Evolutionary conservation across 2,888 invertebrate genomes (phyloP).

Genomic region (Drosophila robusta): DNA sequence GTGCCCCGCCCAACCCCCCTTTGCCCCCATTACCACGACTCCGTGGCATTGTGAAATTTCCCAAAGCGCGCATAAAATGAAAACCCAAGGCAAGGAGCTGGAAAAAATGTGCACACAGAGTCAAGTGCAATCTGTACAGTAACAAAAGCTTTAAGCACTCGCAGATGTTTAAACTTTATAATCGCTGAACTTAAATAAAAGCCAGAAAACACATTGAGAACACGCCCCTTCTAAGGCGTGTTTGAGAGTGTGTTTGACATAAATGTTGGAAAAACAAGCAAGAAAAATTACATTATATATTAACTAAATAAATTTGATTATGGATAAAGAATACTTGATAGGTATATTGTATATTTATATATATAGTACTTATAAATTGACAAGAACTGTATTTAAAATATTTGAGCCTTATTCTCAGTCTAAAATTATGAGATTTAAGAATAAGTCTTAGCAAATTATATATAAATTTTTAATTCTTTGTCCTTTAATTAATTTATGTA

Average conservation of each 20-base stretch:
- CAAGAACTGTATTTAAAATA: too few relatives aligned
- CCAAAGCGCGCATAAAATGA: slow-evolving; percentile 75
- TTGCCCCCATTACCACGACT: slow-evolving; percentile 19
- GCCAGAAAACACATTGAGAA: not conserved
- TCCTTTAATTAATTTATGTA: too few relatives aligned
- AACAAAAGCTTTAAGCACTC: slow-evolving; percentile 42
- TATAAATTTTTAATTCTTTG: too few relatives aligned
- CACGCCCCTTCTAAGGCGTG: not conserved
- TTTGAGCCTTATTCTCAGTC: too few relatives aligned
- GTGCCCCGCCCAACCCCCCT: not conserved
- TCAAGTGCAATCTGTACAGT: slow-evolving; percentile 41
- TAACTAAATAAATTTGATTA: too few relatives aligned
- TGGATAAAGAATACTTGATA: too few relatives aligned
- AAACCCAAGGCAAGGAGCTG: slow-evolving; percentile 47
- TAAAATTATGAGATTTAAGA: too few relatives aligned
- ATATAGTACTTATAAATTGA: too few relatives aligned
- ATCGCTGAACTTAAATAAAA: slow-evolving; percentile 1
- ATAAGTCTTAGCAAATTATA: too few relatives aligned
- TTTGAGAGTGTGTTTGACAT: not conserved
- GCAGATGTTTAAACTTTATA: slow-evolving; percentile 30
- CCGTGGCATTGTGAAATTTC: slow-evolving; percentile 75
- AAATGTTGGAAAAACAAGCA: not conserved
- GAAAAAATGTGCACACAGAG: slow-evolving; percentile 10
- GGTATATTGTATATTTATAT: too few relatives aligned
- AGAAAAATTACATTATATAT: not conserved